Evolutionary conservation across 2,113 vertebrate species (phyloP).

Genomic region (Nicator chloris): DNA sequence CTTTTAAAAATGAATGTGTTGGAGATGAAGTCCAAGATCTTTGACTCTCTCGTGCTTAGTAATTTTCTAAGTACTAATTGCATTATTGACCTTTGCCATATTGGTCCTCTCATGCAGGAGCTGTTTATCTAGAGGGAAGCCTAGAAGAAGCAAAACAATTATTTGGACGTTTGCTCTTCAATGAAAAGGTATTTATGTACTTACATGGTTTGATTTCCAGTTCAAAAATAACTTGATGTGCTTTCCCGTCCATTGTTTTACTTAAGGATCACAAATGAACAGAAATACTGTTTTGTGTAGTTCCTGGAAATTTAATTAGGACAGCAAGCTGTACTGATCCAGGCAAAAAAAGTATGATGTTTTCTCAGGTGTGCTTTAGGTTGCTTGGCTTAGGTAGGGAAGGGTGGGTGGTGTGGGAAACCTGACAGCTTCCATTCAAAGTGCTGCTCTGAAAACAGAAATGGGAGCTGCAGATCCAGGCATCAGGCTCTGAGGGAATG

Average conservation of each 20-base stretch:
- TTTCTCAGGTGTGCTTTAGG: background rate
- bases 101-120: conserved; percentile 73
- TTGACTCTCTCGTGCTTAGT: background rate
- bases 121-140: conserved; percentile 95
- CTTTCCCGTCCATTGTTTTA: background rate
- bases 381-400: background rate
- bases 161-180: conserved; percentile 94
- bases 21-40: background rate
- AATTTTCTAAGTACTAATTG: conserved; percentile 30
- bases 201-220: background rate
- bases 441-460: background rate
- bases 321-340: background rate
- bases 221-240: background rate
- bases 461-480: background rate
- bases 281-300: background rate
- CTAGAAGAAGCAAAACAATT: conserved; percentile 90
- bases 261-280: background rate
- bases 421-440: background rate
- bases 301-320: background rate
- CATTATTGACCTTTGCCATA: background rate
- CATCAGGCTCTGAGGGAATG: accelerated
- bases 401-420: background rate
- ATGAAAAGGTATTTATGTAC: conserved; percentile 79
- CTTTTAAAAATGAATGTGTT: background rate
- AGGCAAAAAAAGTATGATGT: accelerated